Base-by-base conservation (phyloP, 2,888 invertebrate species). In the Nasonia oneida region DNA sequence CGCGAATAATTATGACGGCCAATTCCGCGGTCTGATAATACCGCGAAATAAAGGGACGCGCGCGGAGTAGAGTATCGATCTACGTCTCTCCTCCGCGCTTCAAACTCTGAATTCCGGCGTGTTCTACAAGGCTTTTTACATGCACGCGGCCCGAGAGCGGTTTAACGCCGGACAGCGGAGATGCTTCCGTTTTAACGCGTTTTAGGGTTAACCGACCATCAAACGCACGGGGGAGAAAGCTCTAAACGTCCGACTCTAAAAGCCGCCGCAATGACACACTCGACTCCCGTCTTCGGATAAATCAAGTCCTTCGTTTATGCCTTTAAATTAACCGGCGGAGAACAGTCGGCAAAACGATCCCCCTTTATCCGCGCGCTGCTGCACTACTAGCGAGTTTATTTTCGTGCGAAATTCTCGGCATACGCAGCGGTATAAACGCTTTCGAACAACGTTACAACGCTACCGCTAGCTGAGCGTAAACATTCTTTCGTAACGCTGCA, bases 1-100 rank as follows among this genome's bases (percentile, higher is more conserved):
- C 73, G 29, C 50, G 74, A 82, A 85, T 85, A 78, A 85, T 85
- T 82, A 85, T 82, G 75, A 57, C 77, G 47, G 33, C 76, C 84
- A 81, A 85, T 85, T 85, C 71, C 61, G 76, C 70, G 84, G 53
- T 70, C 71, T 33, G 79, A 79, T 79, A 47, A 84, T 79, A 61
- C 57, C 18, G 4, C 5, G 53, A 50, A 79, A 84, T 84, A 84
- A 78, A 79, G 64, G 33, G n/a, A 79, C 15, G 75, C 33, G 74
- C 29, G 29, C 29, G 29, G 29, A 29, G 29, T 14, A 29, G 37
- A 37, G 37, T 61, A 23, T 61, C 61, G 23, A 61, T n/a, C 23
- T 47, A 47, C 10, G 12, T 47, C 47, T 12, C 12, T 12, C 12
- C 18, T 23, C 1, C n/a, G 61, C 0, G n/a, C 6, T 3, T 0